These are phyloP conservation scores for Paramormyrops kingsleyae DNA, from an alignment of 2,113 vertebrate genomes.

Conservation along the genomic window DNA sequence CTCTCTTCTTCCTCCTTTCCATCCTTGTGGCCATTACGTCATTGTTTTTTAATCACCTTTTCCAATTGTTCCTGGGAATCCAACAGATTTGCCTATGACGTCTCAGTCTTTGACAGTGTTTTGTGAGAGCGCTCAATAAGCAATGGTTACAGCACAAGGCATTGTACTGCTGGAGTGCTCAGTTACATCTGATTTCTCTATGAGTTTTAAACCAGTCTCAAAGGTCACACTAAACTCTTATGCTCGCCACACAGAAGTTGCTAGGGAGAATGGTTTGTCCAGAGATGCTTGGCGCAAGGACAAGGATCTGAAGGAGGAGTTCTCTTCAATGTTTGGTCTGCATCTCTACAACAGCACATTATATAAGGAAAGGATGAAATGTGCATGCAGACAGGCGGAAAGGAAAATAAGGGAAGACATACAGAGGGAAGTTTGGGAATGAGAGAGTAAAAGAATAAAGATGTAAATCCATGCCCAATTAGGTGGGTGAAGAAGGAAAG, in stretches of 20 bases:
- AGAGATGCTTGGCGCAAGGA: neutral
- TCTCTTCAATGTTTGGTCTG: neutral
- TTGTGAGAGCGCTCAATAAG: neutral
- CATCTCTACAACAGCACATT: neutral
- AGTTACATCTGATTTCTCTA: neutral
- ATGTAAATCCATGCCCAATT: neutral
- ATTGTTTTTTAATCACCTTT: neutral
- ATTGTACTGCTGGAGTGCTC: neutral
- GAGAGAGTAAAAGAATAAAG: constrained; percentile 2
- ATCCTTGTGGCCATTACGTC: neutral
- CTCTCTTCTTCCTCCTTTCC: neutral
- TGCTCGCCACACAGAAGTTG: neutral
- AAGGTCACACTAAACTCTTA: neutral
- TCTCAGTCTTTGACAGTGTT: neutral
- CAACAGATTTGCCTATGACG: neutral
- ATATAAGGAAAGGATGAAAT: neutral
- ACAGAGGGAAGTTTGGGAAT: neutral
- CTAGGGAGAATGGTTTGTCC: neutral
- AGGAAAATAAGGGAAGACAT: neutral
- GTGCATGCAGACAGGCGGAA: neutral
- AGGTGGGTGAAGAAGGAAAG: neutral
- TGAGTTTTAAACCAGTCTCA: neutral
- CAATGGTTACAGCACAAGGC: neutral
- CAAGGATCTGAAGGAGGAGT: neutral
- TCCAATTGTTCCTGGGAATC: neutral